Base-by-base conservation (phyloP, 2,888 invertebrate species). In the Tetheella fluctuosa region DNA sequence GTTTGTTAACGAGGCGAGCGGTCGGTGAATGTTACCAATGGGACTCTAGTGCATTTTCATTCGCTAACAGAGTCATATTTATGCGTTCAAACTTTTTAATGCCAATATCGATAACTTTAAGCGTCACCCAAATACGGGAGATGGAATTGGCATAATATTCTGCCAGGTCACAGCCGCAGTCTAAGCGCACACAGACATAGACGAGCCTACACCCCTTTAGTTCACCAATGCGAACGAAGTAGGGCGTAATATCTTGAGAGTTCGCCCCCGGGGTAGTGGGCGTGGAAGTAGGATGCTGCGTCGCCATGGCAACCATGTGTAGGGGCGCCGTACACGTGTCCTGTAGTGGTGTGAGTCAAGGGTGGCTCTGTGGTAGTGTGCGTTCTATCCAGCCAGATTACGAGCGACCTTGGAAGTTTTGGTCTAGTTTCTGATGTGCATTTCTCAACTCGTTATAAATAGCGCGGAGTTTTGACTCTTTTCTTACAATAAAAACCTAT, bases 231-330 rank as follows among this genome's bases (percentile, higher is more conserved):
- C 91, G 89, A 84, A 83, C 89, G 90, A 88, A 89, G 90, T 89
- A 90, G 91, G 90, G 91, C 90, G 92, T 90, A 89, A 90, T 91
- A 91, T 89, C 91, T 92, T 89, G 89, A 91, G 90, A 91, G 89
- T 90, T 88, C 89, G 88, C 88, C 90, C 91, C 91, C 88, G 85
- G 91, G 90, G 90, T 93, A 89, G 94, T 88, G 91, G 93, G 93
- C 89, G 93, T 91, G 92, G 93, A 90, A 93, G 90, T 90, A 91
- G 94, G 94, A 92, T 93, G 93, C 94, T 94, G 94, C 93, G 94
- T 94, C 88, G 92, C 93, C 88, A 94, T 94, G 94, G 91, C 92
- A 85, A 94, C 94, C 86, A 84, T 81, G 86, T 89, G 86, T 89
- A 88, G 91, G 91, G 89, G 88, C 80, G 86, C 74, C 69, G 80